Conservation (phyloP, 2,113 vertebrate genomes). For the Anhinga rufa region DNA sequence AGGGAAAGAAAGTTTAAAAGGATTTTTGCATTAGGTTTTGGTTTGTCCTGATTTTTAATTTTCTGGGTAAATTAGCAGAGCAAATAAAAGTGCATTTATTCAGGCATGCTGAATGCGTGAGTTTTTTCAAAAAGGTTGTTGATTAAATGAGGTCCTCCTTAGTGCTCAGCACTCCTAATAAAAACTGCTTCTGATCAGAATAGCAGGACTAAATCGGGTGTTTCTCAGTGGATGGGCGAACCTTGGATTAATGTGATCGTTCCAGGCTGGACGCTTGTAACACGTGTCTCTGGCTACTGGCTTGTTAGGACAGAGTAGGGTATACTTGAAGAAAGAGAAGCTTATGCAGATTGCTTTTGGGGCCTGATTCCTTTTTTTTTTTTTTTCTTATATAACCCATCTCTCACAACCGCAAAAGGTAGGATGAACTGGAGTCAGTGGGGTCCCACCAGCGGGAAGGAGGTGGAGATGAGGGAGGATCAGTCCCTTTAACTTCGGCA, state of each 20-base stretch:
- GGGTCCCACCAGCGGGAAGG: neutral
- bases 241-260: neutral
- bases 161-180: neutral
- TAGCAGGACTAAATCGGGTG: neutral
- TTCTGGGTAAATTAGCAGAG: neutral
- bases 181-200: neutral
- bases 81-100: neutral
- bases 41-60: neutral
- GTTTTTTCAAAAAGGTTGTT: neutral
- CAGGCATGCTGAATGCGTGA: neutral
- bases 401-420: neutral
- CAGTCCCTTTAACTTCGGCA: neutral
- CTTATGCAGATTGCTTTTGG: neutral
- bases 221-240: conserved; percentile 24
- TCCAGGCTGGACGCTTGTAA: neutral
- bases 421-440: neutral
- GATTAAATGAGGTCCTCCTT: neutral
- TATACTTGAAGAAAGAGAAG: neutral
- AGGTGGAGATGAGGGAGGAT: neutral
- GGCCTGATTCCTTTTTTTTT: neutral
- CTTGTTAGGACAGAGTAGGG: neutral
- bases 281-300: neutral
- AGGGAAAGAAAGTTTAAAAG: neutral
- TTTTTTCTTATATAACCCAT: neutral
- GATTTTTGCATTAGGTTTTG: neutral